A percentile compares a stretch with the other conserved stretches of the same genome.
These are phyloP conservation scores for Polyommatus iphigenia DNA, from an alignment of 2,888 invertebrate species.

Conservation along the genomic window DNA sequence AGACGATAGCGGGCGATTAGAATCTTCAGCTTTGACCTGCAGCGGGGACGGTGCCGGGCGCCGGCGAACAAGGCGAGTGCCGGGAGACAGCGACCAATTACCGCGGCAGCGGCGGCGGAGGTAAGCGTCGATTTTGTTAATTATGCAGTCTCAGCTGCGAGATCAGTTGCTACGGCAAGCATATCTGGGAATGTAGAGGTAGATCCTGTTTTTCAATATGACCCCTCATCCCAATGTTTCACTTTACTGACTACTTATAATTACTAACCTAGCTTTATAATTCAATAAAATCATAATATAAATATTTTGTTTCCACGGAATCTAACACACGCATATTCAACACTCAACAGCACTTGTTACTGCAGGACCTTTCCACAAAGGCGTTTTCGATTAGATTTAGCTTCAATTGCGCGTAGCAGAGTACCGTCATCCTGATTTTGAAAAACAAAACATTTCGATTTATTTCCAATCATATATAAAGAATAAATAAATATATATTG, in stretches of 20 bases:
- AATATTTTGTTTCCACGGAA: too few relatives aligned
- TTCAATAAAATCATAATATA: too few relatives aligned
- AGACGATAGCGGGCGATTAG: slow-evolving; percentile 4
- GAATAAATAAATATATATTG: background rate
- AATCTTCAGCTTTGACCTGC: slow-evolving; percentile 1
- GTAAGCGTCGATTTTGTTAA: background rate
- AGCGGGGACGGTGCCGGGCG: background rate
- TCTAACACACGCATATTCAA: too few relatives aligned
- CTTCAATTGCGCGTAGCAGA: too few relatives aligned
- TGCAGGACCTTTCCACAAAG: too few relatives aligned
- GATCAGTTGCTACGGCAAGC: background rate
- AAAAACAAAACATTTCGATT: too few relatives aligned
- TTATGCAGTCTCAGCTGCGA: slow-evolving; percentile 15
- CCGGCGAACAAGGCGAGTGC: background rate
- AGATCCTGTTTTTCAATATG: background rate
- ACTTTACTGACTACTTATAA: too few relatives aligned
- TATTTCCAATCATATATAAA: too few relatives aligned
- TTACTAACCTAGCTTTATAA: too few relatives aligned
- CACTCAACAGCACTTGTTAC: too few relatives aligned
- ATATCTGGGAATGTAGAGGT: background rate
- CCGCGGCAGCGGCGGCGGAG: background rate
- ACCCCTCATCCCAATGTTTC: background rate
- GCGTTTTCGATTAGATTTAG: too few relatives aligned
- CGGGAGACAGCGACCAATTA: slow-evolving; percentile 1
- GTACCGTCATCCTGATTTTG: too few relatives aligned